A percentile compares a stretch with the other conserved stretches of the same genome.
These are phyloP conservation scores for Xyrauchen texanus DNA, from an alignment of 2,113 vertebrate genomes.

Conservation along the genomic window DNA sequence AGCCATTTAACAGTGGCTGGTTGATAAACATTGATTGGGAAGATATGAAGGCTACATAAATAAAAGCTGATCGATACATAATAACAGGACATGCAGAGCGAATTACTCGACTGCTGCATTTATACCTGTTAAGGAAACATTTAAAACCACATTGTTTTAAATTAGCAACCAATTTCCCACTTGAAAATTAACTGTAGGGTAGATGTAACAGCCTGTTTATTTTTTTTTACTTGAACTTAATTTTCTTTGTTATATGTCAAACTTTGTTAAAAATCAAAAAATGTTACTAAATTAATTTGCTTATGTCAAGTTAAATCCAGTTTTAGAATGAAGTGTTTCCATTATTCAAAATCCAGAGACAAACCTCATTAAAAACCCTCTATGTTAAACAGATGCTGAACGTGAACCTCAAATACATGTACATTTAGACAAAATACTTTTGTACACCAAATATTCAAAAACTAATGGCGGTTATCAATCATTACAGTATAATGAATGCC, in stretches of 20 bases:
- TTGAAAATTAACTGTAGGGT: no score
- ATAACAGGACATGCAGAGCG: neutral
- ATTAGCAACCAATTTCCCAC: no score
- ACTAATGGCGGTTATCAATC: slow-evolving; percentile 30
- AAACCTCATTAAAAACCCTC: slow-evolving; percentile 1
- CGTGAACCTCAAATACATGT: neutral
- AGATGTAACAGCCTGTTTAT: no score
- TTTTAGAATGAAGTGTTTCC: neutral
- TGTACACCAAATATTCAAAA: slow-evolving; percentile 13
- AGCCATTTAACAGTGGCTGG: neutral
- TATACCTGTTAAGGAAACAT: neutral
- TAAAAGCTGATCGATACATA: neutral
- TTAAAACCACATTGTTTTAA: neutral
- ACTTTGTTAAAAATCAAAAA: neutral
- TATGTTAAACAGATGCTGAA: slow-evolving; percentile 7
- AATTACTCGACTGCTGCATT: neutral
- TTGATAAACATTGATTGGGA: neutral
- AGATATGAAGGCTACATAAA: neutral
- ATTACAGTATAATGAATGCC: slow-evolving; percentile 4
- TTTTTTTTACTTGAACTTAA: no score
- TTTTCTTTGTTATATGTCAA: no score
- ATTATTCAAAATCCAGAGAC: neutral
- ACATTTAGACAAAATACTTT: neutral
- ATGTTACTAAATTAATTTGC: neutral
- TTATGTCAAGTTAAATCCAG: neutral